phyloP scores from a whole-genome alignment of 1,140 invertebrate species.

The Danaus melanippus region DNA sequence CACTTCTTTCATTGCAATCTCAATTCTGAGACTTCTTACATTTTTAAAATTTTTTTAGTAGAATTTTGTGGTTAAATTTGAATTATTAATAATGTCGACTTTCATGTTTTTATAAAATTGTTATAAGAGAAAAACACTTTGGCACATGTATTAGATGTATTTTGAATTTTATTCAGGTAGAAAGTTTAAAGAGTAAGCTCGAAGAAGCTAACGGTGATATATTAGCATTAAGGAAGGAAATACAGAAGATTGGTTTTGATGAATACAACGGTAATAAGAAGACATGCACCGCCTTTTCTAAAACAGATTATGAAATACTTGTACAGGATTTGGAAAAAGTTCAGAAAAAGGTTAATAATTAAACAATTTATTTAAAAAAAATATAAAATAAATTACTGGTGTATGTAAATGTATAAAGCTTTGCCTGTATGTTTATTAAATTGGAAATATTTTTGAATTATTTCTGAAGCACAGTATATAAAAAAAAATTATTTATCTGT shows the following conservation, averaged over 20 bases:
- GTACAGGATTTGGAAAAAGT: slow-evolving; percentile 55
- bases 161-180: slow-evolving; percentile 32
- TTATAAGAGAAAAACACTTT: slow-evolving; percentile 4
- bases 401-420: too few species aligned
- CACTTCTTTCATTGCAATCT: too few species aligned
- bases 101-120: neutral
- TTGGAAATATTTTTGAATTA: too few species aligned
- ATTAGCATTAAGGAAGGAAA: slow-evolving; percentile 47
- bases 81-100: neutral
- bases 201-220: slow-evolving; percentile 61
- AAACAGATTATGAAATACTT: slow-evolving; percentile 54
- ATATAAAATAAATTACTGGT: too few species aligned
- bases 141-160: neutral
- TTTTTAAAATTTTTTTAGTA: too few species aligned
- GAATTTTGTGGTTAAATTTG: too few species aligned
- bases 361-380: neutral
- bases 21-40: too few species aligned
- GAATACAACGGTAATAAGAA: slow-evolving; percentile 32
- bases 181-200: slow-evolving; percentile 44
- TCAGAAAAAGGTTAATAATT: slow-evolving; percentile 51
- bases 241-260: slow-evolving; percentile 34
- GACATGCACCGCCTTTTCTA: slow-evolving; percentile 24
- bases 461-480: too few species aligned
- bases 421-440: too few species aligned
- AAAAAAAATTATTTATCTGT: neutral